These are phyloP conservation scores for Salarias fasciatus DNA, from an alignment of 2,797 vertebrate genomes.

Conservation along the genomic window DNA sequence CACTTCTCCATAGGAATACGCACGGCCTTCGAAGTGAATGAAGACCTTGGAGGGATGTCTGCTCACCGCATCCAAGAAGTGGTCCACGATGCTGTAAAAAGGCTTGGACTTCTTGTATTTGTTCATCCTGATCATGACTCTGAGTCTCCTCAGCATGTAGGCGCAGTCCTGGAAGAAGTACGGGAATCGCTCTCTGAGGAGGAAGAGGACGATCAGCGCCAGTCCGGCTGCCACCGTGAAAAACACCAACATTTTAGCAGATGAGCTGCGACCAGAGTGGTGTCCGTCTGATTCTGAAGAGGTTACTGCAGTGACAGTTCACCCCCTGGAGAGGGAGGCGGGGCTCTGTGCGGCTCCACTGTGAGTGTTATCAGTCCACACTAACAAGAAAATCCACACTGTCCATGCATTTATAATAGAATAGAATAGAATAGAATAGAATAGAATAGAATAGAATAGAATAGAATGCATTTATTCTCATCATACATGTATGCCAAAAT, in stretches of 20 bases:
- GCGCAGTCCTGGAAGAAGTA: slow-evolving; percentile 66
- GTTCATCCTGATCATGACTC: slow-evolving; percentile 35
- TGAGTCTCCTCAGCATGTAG: slow-evolving; percentile 54
- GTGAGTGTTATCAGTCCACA: too few relatives aligned
- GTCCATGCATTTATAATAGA: too few relatives aligned
- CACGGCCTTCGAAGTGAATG: slow-evolving; percentile 78
- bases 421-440: too few relatives aligned
- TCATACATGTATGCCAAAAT: too few relatives aligned
- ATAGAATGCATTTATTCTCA: too few relatives aligned
- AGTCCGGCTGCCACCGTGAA: slow-evolving; percentile 64
- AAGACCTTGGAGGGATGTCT: slow-evolving; percentile 79
- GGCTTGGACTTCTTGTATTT: slow-evolving; percentile 68
- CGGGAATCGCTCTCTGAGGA: slow-evolving; percentile 59
- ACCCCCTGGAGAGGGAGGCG: slow-evolving; percentile 51
- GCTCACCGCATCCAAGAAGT: slow-evolving; percentile 74
- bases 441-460: too few relatives aligned
- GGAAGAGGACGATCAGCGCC: slow-evolving; percentile 42
- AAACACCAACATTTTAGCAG: slow-evolving; percentile 70
- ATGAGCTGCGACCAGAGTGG: background rate
- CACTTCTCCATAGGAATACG: slow-evolving; percentile 79
- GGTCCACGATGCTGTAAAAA: slow-evolving; percentile 80
- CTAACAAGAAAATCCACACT: too few relatives aligned
- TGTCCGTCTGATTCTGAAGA: too few relatives aligned
- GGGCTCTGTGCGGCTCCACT: slow-evolving; percentile 12
- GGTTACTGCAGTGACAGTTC: slow-evolving; percentile 59